Evolutionary conservation across 2,888 invertebrate genomes (phyloP), one percentile per base, ranked within the genome.

Genomic region (Hipparchia semele): DNA sequence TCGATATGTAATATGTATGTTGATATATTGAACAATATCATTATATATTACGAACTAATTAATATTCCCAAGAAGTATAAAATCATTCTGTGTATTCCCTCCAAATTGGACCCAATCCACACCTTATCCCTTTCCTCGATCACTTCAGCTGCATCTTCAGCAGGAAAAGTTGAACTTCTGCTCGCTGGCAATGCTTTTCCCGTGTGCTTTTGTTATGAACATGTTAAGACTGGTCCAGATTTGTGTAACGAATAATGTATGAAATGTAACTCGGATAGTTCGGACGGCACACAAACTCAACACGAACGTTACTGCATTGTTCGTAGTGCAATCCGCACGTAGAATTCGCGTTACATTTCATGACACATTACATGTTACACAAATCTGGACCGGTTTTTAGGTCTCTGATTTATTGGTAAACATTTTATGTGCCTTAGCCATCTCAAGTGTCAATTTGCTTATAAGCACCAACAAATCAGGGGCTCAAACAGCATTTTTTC

Each of bases 111-210:
- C 23, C 58, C 58, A 58, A 3, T 7, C 58, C 58, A 23, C 0
- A 8, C 75, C 54, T 68, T 59, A 72, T 71, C 75, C 70, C 70
- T 49, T 49, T 46, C 46, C 9, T 12, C 9, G 33, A 33, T 9
- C 67, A 39, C n/a, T 13, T 6, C 67, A 58, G 7, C 46, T 59
- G 65, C 51, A 75, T 67, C 53, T 66, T 54, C 51, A 60, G 56
- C 33, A 74, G 74, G 72, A 78, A 82, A 83, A 84, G 82, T 79
- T 84, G 75, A 80, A 75, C 81, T 83, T 84, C 82, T 79, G 74
- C 73, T 79, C n/a, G 45, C 80, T 79, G 76, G 79, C 56, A 66
- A 46, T 59, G 53, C 64, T 23, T 46, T 59, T 33, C 45, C 6
- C 49, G 13, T 8, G 13, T 60, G 62, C 62, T 62, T 49, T 62